These are phyloP conservation scores for Balanococcus diminutus DNA, from an alignment of 2,888 invertebrate species.

Conservation along the genomic window DNA sequence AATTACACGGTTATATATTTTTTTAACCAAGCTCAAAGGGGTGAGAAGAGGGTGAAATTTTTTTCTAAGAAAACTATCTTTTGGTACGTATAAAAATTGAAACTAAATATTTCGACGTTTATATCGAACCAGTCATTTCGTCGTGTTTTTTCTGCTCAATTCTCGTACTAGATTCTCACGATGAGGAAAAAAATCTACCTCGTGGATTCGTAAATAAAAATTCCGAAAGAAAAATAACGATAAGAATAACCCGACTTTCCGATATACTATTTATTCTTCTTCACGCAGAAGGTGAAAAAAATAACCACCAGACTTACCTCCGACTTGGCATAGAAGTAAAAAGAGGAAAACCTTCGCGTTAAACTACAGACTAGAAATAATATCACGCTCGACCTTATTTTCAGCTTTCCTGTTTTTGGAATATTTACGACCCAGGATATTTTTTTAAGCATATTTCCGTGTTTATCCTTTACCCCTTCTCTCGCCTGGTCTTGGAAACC, in stretches of 20 bases:
- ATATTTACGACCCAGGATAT: background rate
- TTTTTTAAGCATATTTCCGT: slow-evolving; percentile 9
- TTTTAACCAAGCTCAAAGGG: background rate
- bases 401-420: background rate
- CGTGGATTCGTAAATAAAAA: background rate
- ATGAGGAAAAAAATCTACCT: background rate
- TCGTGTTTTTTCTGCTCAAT: no score
- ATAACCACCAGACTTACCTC: background rate
- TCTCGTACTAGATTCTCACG: no score
- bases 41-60: background rate
- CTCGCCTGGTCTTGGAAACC: no score
- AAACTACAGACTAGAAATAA: background rate
- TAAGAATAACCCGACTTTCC: background rate
- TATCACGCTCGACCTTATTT: background rate
- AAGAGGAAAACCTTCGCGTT: background rate
- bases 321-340: background rate
- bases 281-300: background rate
- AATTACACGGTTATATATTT: background rate
- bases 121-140: background rate
- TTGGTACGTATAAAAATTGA: background rate
- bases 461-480: background rate
- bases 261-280: background rate
- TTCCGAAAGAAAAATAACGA: background rate
- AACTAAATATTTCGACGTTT: background rate
- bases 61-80: background rate